These are phyloP conservation scores for Caerostris darwini DNA, from an alignment of 1,140 invertebrate species.

Conservation along the genomic window DNA sequence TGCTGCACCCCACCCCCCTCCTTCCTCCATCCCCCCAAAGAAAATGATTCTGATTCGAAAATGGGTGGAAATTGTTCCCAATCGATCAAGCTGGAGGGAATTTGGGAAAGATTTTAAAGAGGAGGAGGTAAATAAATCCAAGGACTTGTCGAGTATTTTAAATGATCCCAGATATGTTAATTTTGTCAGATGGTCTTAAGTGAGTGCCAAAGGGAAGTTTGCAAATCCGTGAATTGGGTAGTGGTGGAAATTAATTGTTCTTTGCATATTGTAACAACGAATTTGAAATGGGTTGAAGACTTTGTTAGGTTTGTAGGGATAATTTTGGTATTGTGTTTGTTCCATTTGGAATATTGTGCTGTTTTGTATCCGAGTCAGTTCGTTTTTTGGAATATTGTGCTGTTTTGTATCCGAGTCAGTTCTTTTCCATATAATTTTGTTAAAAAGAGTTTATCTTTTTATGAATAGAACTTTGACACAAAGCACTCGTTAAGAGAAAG, in stretches of 20 bases:
- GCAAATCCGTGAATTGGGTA: background rate
- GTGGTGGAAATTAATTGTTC: background rate
- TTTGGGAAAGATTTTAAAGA: background rate
- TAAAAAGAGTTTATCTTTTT: no score
- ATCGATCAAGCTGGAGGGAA: background rate
- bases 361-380: no score
- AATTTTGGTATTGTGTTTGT: no score
- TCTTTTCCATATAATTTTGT: no score
- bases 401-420: no score
- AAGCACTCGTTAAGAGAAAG: no score
- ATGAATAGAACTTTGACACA: no score
- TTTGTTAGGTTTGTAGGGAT: no score
- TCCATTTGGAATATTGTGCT: no score
- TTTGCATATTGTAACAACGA: background rate
- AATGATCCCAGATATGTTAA: background rate
- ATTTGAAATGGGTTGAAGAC: no score
- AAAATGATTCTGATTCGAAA: conserved; percentile 11
- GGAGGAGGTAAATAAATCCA: background rate
- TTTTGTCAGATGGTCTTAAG: conserved; percentile 6
- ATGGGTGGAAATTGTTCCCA: background rate
- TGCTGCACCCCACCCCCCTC: no score
- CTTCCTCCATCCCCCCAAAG: background rate
- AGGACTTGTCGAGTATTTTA: background rate
- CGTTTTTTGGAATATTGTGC: no score
- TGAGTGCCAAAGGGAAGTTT: background rate